Evolutionary conservation across 2,888 invertebrate genomes (phyloP).

Genomic region (Nowickia ferox): DNA sequence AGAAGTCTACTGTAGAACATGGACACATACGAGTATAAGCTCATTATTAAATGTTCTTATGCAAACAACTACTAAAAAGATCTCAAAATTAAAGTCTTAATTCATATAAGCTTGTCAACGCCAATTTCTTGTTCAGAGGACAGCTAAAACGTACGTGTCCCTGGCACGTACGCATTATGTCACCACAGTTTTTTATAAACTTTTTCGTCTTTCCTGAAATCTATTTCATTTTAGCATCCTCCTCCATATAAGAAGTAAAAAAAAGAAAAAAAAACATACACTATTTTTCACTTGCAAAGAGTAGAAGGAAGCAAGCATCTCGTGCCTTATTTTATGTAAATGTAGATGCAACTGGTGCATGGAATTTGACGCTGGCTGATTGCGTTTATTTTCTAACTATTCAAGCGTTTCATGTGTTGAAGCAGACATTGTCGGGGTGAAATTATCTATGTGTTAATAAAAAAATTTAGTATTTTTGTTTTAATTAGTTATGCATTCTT

Average conservation of each 20-base stretch:
- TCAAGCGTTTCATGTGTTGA: constrained; percentile 61
- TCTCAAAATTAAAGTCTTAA: constrained; percentile 45
- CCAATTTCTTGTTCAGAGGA: constrained; percentile 15
- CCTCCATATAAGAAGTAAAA: neutral
- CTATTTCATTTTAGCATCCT: constrained; percentile 68
- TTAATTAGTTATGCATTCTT: constrained; percentile 64
- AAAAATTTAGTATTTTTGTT: constrained; percentile 64
- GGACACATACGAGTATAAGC: constrained; percentile 25
- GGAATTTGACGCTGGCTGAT: constrained; percentile 72
- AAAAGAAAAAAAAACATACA: constrained; percentile 1
- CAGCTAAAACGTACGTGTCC: constrained; percentile 61
- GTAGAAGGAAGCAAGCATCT: neutral
- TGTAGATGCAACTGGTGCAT: constrained; percentile 68
- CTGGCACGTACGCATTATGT: constrained; percentile 71
- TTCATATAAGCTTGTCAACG: constrained; percentile 63
- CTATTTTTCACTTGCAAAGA: constrained; percentile 37
- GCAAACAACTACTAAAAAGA: constrained; percentile 27
- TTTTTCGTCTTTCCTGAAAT: constrained; percentile 62
- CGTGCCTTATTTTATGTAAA: constrained; percentile 18
- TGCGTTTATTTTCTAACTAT: constrained; percentile 68
- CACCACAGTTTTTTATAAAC: constrained; percentile 47
- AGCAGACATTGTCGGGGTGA: constrained; percentile 62
- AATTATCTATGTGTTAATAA: constrained; percentile 67
- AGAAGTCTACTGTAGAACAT: constrained; percentile 68
- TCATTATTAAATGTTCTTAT: constrained; percentile 24